Evolutionary conservation across 2,113 vertebrate species (phyloP), one percentile per base, ranked within the genome.

Genomic region (Macheiramphus alcinus): DNA sequence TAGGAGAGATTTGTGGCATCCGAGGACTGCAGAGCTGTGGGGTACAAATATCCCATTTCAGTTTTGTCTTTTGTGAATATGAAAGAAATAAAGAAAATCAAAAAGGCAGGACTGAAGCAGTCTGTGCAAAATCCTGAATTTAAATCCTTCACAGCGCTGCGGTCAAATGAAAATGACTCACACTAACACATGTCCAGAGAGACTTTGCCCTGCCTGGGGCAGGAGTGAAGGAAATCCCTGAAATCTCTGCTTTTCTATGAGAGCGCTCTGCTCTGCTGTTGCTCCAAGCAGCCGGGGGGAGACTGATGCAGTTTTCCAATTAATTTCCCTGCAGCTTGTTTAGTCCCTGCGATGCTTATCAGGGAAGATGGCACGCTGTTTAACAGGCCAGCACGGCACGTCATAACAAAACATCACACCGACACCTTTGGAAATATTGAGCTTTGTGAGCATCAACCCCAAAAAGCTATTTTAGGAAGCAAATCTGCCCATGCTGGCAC

Each of bases 381-480:
- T 18, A 36, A 47, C 1, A 7, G 50, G 18, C 42, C 42, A 22
- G 5, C 2, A 4, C 4, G 5, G 43, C 1, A 0, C 3, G 0
- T 25, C 74, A 29, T 45, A 88, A 59, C 86, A 88, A 78, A 84
- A 32, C 73, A 81, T 80, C 65, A 38, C 4, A 4, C 65, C 0
- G 1, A 65, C 87, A 88, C 70, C 84, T 76, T 3, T 3, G 56
- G 21, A 75, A 90, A 90, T 5, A 19, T 10, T 72, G 45, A 90
- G 43, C 40, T 81, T 29, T 61, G 40, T 0, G 1, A 90, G 43
- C 70, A 68, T 31, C 85, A 83, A 13, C 48, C 67, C 50, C 75
- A 42, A 40, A 72, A 72, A 88, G 19, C 45, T 95, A 82, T 94
- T 96, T 94, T 83, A 62, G 74, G 87, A 75, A 43, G 56, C 1